Percentiles rank a stretch among this genome's conserved stretches.
Conservation (phyloP, 1,140 invertebrate genomes). For the Zaprionus nigranus region DNA sequence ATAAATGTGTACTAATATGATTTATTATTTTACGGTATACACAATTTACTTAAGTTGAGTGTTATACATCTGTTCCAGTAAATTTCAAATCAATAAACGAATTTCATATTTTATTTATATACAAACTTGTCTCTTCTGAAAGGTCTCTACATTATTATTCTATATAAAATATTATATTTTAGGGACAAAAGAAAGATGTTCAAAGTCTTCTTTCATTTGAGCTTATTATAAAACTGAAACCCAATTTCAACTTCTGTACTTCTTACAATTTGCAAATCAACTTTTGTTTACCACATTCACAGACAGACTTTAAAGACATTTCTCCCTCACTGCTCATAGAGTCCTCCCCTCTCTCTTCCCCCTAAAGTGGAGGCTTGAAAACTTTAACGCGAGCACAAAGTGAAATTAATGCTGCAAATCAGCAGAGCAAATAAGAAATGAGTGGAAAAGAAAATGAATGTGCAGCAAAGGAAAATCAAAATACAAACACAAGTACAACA, state of each 20-base stretch:
- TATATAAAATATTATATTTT: not conserved
- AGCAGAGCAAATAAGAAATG: constrained; percentile 60
- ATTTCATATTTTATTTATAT: not conserved
- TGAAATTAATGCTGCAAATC: constrained; percentile 53
- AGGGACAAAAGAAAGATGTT: not conserved
- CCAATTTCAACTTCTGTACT: not conserved
- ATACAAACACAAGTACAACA: constrained; percentile 42
- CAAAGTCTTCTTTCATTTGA: not conserved
- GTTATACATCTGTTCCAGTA: too few species aligned
- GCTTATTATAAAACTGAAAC: not conserved
- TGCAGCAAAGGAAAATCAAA: constrained; percentile 17
- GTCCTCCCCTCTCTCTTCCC: not conserved
- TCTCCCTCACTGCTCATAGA: not conserved
- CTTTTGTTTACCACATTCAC: not conserved
- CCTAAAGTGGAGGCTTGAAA: not conserved
- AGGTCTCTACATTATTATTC: not conserved
- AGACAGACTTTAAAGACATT: not conserved
- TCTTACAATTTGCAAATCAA: not conserved
- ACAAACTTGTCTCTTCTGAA: not conserved
- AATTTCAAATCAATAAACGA: not conserved
- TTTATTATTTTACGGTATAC: too few species aligned
- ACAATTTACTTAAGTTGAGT: too few species aligned
- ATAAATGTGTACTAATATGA: too few species aligned
- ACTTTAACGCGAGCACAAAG: constrained; percentile 4
- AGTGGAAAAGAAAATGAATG: not conserved